Base-by-base conservation (phyloP, 2,113 vertebrate species). In the Spilogale gracilis region DNA sequence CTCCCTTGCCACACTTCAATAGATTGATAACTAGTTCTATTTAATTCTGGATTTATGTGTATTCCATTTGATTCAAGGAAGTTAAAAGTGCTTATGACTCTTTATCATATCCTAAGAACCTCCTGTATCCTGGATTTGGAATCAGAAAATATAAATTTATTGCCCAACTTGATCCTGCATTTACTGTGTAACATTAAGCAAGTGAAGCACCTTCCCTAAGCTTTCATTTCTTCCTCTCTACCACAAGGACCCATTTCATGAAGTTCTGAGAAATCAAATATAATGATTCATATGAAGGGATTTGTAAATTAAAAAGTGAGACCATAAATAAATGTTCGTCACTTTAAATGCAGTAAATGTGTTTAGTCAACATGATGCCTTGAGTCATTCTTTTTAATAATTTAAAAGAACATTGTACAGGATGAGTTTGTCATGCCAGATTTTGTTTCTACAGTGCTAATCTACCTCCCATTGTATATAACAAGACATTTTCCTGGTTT, bases 41-140 rank as follows among this genome's bases (percentile, higher is more conserved):
- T 96, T 93, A 69, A 86, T 83, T 95, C 93, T 25, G 58, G 73
- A 97, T 97, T 95, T 94, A 95, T 80, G 27, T 81, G 60, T 43
- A 93, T 89, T 94, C 43, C 45, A 80, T 87, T 97, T 97, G 82
- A 91, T 56, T 95, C 14, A 76, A 95, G 73, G 52, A 87, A 78
- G 48, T 89, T 93, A 61, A 93, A 88, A 89, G 65, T 93, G 8
- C 69, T 86, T 81, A 76, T 89, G 58, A 92, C 18, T 90, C 45
- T 95, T 86, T 96, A 79, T 94, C 86, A 60, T 14, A 12, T 23
- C 38, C 23, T 67, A 50, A 89, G n/a, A 83, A 48, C 38, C 38
- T 76, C n/a, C 23, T 61, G 21, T 67, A 48, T 63, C 56, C 17
- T 48, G 43, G 7, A 87, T 87, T 87, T 92, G 65, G 48, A 94